Percentiles rank a stretch among this genome's conserved stretches.
Conservation (phyloP, 2,888 invertebrate species). For the Drosophila mercatorum region DNA sequence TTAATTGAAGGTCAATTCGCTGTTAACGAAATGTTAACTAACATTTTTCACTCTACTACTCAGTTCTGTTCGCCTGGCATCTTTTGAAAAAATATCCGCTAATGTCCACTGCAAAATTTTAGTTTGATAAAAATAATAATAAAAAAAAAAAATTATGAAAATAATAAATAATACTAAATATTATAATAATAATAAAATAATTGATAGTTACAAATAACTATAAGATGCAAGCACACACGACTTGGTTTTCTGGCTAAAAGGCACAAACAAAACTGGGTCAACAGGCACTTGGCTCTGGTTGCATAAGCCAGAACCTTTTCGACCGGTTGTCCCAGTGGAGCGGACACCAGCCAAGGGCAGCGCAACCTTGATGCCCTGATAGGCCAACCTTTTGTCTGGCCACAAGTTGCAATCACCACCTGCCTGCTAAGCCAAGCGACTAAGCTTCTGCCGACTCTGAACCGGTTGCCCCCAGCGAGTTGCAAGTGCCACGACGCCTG, state of each 20-base stretch:
- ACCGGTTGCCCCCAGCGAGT: slow-evolving; percentile 53
- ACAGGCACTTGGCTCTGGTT: slow-evolving; percentile 39
- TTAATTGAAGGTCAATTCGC: neutral
- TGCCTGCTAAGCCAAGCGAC: slow-evolving; percentile 53
- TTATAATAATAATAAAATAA: no score
- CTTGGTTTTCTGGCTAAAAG: neutral
- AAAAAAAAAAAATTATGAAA: no score
- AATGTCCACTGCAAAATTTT: no score
- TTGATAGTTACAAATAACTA: no score
- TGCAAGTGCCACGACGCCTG: slow-evolving; percentile 55
- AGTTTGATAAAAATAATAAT: no score
- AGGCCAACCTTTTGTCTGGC: slow-evolving; percentile 38
- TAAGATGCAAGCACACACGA: no score
- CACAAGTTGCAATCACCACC: slow-evolving; percentile 72
- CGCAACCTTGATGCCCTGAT: slow-evolving; percentile 55
- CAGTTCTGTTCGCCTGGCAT: no score
- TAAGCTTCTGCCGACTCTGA: slow-evolving; percentile 45
- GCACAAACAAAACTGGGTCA: slow-evolving; percentile 66
- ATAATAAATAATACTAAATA: no score
- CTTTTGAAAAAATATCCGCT: no score
- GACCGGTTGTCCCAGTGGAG: slow-evolving; percentile 58
- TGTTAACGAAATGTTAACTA: neutral
- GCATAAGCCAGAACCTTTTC: slow-evolving; percentile 74
- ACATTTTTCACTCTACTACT: no score
- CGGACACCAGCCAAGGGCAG: slow-evolving; percentile 60